Evolutionary conservation across 2,888 invertebrate genomes (phyloP), one percentile per base, ranked within the genome.

Genomic region (Gortyna flavago): DNA sequence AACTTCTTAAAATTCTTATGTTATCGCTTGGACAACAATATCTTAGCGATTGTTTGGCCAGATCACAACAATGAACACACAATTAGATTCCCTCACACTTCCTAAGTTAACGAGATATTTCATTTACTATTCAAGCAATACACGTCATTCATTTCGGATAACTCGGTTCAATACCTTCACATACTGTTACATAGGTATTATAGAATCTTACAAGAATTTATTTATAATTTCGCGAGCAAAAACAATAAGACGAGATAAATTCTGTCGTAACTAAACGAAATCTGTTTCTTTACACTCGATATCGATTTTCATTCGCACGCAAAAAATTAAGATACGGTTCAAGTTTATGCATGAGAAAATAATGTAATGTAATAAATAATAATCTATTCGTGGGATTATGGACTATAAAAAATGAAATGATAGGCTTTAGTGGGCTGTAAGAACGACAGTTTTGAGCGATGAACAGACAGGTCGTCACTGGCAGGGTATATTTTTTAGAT

Each of bases 91-190:
- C 76, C 77, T 72, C 77, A 76, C 75, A 78, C 66, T 62, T 79
- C 41, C 57, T 79, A 86, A 86, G 79, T 74, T 87, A 87, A 87
- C 87, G 87, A 88, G 69, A 87, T 76, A 66, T 81, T 79, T 78
- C 72, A 79, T 80, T 85, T 83, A 75, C 80, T 84, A 80, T 88
- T 86, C 81, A 84, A 84, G 74, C 65, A 69, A 69, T 62, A 80
- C 65, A 73, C 79, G 74, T 82, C 75, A 86, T 85, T 72, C 77
- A 74, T 75, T 79, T 81, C 48, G 67, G 73, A 75, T 66, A 80
- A 77, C 86, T 64, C 78, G 59, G 77, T 76, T 85, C 70, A 85
- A 84, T 79, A 85, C 64, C 83, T 75, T 73, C 73, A 54, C 38
- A 44, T 77, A 85, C 81, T 69, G 72, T 75, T 77, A 75, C 67